phyloP scores from a whole-genome alignment of 2,113 vertebrate species.

The Brachyistius frenatus region DNA sequence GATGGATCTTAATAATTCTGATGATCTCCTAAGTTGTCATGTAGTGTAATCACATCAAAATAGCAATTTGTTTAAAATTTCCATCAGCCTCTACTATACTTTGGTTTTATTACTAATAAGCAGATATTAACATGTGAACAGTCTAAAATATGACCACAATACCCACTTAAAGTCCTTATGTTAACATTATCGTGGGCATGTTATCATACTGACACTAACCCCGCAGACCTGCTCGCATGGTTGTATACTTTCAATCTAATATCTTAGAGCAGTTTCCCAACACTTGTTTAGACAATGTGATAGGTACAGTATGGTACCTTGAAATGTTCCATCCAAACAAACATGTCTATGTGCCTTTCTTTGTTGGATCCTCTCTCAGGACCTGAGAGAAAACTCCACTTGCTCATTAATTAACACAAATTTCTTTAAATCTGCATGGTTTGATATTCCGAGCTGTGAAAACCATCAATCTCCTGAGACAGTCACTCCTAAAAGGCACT shows the following conservation, averaged over 20 bases:
- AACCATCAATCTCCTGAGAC: slow-evolving; percentile 15
- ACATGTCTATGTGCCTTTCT: no score
- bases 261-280: no score
- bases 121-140: background rate
- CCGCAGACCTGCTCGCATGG: no score
- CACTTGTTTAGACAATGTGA: no score
- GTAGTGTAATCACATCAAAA: background rate
- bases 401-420: slow-evolving; percentile 12
- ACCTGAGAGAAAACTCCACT: background rate
- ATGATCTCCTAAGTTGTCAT: background rate
- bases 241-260: no score
- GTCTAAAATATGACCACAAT: background rate
- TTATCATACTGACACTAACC: background rate
- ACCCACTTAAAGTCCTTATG: no score
- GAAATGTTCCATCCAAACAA: no score
- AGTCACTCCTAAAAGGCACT: background rate
- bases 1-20: background rate
- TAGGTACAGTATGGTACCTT: no score
- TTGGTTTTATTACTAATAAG: background rate
- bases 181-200: background rate
- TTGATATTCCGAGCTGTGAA: slow-evolving; percentile 29
- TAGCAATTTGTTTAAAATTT: background rate
- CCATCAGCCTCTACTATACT: background rate
- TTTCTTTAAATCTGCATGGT: slow-evolving; percentile 18
- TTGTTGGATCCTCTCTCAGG: background rate